A percentile compares a stretch with the other conserved stretches of the same genome.
These are phyloP conservation scores for Thymelicus acteon DNA, from an alignment of 2,888 invertebrate species.

Conservation along the genomic window DNA sequence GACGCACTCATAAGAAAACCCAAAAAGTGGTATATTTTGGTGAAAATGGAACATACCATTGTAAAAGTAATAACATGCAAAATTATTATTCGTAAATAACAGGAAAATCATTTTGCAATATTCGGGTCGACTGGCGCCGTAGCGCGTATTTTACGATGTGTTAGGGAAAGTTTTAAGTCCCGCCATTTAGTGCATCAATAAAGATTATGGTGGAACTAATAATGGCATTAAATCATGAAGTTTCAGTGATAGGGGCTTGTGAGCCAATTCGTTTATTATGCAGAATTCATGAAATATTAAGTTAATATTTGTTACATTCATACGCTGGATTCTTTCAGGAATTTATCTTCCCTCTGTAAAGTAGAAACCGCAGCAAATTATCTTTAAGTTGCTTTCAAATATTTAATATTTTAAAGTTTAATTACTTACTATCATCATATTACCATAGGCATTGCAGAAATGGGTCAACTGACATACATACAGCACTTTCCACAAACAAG, in stretches of 20 bases:
- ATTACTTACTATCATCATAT: too few relatives aligned
- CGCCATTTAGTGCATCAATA: slow-evolving; percentile 37
- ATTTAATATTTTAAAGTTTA: too few relatives aligned
- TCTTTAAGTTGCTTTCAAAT: too few relatives aligned
- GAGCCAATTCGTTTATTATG: slow-evolving; percentile 29
- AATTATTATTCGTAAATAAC: slow-evolving; percentile 2
- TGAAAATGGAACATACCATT: not conserved
- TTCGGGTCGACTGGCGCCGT: slow-evolving; percentile 28
- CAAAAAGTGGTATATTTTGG: too few relatives aligned
- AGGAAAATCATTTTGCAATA: slow-evolving; percentile 12
- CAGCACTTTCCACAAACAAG: too few relatives aligned
- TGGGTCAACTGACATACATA: too few relatives aligned
- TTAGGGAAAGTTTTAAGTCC: slow-evolving; percentile 31
- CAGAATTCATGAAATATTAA: slow-evolving; percentile 1
- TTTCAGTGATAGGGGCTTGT: slow-evolving; percentile 17
- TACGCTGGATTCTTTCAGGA: too few relatives aligned
- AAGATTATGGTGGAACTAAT: slow-evolving; percentile 37
- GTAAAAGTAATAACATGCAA: not conserved
- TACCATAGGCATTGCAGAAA: too few relatives aligned
- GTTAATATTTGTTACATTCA: too few relatives aligned
- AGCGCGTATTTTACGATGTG: slow-evolving; percentile 29
- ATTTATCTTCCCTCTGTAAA: too few relatives aligned
- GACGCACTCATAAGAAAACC: too few relatives aligned
- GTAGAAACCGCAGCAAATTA: too few relatives aligned
- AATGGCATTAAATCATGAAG: slow-evolving; percentile 28